These are phyloP conservation scores for Tricholaema leucomelas DNA, from an alignment of 2,113 vertebrate species.

Conservation along the genomic window DNA sequence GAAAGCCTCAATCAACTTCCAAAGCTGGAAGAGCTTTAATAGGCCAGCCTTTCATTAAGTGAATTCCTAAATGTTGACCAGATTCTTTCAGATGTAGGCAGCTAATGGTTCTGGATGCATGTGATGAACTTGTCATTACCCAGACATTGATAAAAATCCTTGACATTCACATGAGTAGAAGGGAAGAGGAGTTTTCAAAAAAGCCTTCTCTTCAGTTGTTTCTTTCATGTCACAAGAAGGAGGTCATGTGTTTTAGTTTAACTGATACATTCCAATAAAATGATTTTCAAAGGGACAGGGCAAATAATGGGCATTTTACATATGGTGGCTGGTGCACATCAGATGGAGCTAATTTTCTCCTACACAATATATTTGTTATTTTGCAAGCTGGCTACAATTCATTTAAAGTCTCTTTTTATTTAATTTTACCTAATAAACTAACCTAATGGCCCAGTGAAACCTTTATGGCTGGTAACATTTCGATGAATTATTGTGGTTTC, in stretches of 20 bases:
- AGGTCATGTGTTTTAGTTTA: slow-evolving; percentile 82
- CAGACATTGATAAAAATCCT: slow-evolving; percentile 70
- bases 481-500: slow-evolving; percentile 17
- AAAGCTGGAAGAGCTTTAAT: slow-evolving; percentile 72
- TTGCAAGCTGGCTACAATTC: slow-evolving; percentile 71
- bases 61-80: slow-evolving; percentile 82
- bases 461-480: slow-evolving; percentile 64
- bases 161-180: background rate
- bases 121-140: slow-evolving; percentile 73
- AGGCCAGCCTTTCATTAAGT: slow-evolving; percentile 78
- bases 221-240: slow-evolving; percentile 77
- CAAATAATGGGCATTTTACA: slow-evolving; percentile 77
- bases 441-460: slow-evolving; percentile 67
- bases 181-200: no score
- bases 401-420: slow-evolving; percentile 64
- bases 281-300: slow-evolving; percentile 82
- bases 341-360: slow-evolving; percentile 77
- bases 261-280: slow-evolving; percentile 85
- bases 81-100: slow-evolving; percentile 68
- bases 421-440: slow-evolving; percentile 72
- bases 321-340: slow-evolving; percentile 67
- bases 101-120: slow-evolving; percentile 71
- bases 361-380: slow-evolving; percentile 73
- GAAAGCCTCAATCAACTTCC: slow-evolving; percentile 62
- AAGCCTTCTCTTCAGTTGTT: slow-evolving; percentile 75